A percentile compares a stretch with the other conserved stretches of the same genome.
Conservation (phyloP, 2,888 invertebrate species). For the Cosmia pyralina region DNA sequence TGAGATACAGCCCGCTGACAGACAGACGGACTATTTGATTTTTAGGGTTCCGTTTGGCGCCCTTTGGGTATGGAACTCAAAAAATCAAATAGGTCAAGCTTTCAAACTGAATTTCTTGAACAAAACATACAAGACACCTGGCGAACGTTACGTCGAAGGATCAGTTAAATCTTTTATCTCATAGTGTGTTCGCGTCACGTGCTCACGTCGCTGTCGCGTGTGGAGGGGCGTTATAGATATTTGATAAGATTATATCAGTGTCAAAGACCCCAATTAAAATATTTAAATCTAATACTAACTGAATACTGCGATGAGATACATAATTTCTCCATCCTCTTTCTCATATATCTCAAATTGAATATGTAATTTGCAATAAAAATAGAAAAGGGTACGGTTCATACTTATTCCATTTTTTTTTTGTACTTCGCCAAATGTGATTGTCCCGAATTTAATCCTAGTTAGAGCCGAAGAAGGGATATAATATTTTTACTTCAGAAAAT, state of each 20-base stretch:
- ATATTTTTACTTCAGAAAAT: slow-evolving; percentile 19
- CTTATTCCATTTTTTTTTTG: slow-evolving; percentile 37
- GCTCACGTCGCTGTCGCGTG: slow-evolving; percentile 45
- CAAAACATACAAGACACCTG: slow-evolving; percentile 52
- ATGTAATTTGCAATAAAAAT: slow-evolving; percentile 58
- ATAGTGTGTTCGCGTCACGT: slow-evolving; percentile 68
- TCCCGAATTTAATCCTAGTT: slow-evolving; percentile 57
- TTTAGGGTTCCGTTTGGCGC: no score
- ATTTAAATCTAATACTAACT: slow-evolving; percentile 65
- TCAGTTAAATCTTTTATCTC: slow-evolving; percentile 64
- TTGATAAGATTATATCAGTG: slow-evolving; percentile 69
- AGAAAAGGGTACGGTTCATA: slow-evolving; percentile 50
- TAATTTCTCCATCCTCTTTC: slow-evolving; percentile 33
- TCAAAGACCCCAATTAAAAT: slow-evolving; percentile 69
- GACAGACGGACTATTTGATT: no score
- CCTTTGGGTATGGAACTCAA: no score
- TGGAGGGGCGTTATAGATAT: slow-evolving; percentile 63
- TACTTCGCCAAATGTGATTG: slow-evolving; percentile 46
- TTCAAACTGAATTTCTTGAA: slow-evolving; percentile 26
- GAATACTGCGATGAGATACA: slow-evolving; percentile 52
- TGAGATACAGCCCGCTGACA: no score
- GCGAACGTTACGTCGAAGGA: slow-evolving; percentile 45
- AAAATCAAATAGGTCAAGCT: slow-evolving; percentile 11
- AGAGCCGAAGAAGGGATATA: slow-evolving; percentile 24
- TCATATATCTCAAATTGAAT: slow-evolving; percentile 47